phyloP scores from a whole-genome alignment of 2,888 invertebrate genomes.

The Harpalus rufipes region DNA sequence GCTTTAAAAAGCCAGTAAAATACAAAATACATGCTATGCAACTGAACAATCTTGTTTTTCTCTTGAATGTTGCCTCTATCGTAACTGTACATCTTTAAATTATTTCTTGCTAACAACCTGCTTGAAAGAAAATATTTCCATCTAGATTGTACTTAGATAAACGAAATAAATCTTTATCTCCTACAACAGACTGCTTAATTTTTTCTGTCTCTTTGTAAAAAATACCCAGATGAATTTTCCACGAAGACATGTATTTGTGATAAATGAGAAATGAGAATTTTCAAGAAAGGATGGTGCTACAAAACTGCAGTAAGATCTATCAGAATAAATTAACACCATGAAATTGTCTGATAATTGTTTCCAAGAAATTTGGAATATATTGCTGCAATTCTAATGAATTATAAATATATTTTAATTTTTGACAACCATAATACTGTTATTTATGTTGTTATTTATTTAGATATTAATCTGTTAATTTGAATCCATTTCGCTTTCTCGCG shows the following conservation, averaged over 20 bases:
- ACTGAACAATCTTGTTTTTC: conserved; percentile 23
- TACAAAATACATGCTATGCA: conserved; percentile 17
- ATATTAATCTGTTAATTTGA: too few species aligned
- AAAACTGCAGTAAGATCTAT: neutral
- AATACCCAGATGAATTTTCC: conserved; percentile 7
- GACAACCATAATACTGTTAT: too few species aligned
- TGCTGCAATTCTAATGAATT: neutral
- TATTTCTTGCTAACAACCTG: conserved; percentile 30
- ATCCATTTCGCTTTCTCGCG: too few species aligned
- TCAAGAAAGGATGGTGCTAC: too few species aligned
- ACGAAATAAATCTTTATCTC: conserved; percentile 34
- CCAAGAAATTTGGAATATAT: neutral
- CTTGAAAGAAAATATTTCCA: conserved; percentile 37
- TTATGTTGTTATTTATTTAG: too few species aligned
- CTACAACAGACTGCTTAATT: neutral
- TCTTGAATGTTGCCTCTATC: neutral
- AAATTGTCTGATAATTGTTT: neutral
- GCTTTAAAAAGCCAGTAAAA: conserved; percentile 4
- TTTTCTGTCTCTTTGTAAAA: conserved; percentile 7
- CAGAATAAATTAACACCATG: neutral
- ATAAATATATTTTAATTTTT: too few species aligned
- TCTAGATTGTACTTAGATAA: conserved; percentile 29
- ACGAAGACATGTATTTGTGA: neutral
- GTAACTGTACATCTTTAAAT: conserved; percentile 33
- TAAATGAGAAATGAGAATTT: conserved; percentile 27